These are phyloP conservation scores for Argyresthia albistria DNA, from an alignment of 2,888 invertebrate genomes.

Conservation along the genomic window DNA sequence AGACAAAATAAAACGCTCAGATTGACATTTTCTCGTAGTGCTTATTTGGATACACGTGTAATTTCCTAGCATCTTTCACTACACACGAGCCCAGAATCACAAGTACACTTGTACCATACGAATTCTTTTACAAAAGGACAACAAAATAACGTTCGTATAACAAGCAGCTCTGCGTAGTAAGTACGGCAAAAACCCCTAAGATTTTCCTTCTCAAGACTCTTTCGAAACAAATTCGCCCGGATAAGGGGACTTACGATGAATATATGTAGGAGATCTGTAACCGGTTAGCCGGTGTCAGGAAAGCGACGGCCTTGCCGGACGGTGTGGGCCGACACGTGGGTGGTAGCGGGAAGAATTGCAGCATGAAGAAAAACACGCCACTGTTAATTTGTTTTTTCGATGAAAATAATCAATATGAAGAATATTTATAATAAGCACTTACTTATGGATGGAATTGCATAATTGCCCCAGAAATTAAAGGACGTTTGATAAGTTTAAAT, in stretches of 20 bases:
- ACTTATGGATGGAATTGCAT: neutral
- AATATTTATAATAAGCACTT: neutral
- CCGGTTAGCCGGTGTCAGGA: slow-evolving; percentile 27
- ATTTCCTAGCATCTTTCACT: neutral
- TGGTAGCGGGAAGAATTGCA: neutral
- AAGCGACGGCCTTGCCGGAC: slow-evolving; percentile 17
- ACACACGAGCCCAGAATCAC: neutral
- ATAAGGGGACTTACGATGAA: slow-evolving; percentile 32
- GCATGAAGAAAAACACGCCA: neutral
- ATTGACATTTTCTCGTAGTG: too few species aligned
- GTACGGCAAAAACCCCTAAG: slow-evolving; percentile 1
- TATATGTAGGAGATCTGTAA: slow-evolving; percentile 35
- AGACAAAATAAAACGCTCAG: too few species aligned
- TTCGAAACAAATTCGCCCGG: slow-evolving; percentile 32
- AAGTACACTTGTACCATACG: neutral
- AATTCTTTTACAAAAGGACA: neutral
- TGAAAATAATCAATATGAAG: neutral
- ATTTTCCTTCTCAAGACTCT: slow-evolving; percentile 15
- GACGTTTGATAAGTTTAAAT: neutral
- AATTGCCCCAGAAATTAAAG: neutral
- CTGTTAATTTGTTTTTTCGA: neutral
- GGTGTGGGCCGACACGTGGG: neutral
- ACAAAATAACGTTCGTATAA: slow-evolving; percentile 2
- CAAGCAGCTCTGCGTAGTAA: slow-evolving; percentile 3
- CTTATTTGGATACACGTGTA: too few species aligned